Base-by-base conservation (phyloP, 2,888 invertebrate genomes). In the Drosophila nr. perissopoda region DNA sequence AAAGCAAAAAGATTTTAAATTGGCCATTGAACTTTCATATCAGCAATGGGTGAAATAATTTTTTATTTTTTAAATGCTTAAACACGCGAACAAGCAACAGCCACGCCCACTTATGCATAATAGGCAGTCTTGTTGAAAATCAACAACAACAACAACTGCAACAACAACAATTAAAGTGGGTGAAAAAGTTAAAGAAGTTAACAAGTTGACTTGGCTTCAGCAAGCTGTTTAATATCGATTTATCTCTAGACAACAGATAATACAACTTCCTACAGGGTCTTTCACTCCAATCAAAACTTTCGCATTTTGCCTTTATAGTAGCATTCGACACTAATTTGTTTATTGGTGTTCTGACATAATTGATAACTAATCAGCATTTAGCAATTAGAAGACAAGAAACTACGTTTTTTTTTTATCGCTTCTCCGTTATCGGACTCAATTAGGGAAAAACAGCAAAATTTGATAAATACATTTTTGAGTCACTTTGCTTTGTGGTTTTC, bases 11-110 rank as follows among this genome's bases (percentile, higher is more conserved):
- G 27, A 49, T 72, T 81, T 74, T 29, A 76, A 80, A 85, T 82
- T 88, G 88, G 85, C 76, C 88, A 86, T 81, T 85, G 85, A 85
- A 85, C 88, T 83, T 86, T 85, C 38, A 74, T 83, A 84, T 85
- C 80, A 78, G 64, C 71, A 67, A 59, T 42, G 53, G 31, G 61
- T 48, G 56, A 69, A 72, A 68, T 73, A 65, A 29, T 63, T 82
- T 70, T 68, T 7, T 13, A 21, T 13, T 4, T 45, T 45, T 7
- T 21, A 80, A 87, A 74, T 66, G 82, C 78, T 82, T 70, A 34
- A 87, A 56, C 87, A 83, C 82, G 87, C 84, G 73, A 87, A 76
- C 76, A 60, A 65, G 59, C 73, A n/a, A 16, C 29, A 21, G 75
- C 69, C 80, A 71, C 80, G 77, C 80, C 82, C 69, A 69, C 58